phyloP scores from a whole-genome alignment of 2,797 vertebrate genomes.

The Sparus aurata region DNA sequence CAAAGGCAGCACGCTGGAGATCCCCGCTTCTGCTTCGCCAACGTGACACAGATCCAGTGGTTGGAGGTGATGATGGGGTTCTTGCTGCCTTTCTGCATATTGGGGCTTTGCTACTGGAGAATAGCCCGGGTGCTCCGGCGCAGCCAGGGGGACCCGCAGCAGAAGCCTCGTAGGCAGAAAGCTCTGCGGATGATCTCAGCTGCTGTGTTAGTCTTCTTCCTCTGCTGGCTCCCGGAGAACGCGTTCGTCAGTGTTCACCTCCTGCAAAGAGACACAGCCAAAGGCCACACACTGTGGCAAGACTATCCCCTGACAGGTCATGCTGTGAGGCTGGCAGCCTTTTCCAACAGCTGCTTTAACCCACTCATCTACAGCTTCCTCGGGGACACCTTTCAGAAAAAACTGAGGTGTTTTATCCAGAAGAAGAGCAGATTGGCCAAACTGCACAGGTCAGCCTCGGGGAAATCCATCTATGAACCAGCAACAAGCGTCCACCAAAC shows the following conservation, averaged over 20 bases:
- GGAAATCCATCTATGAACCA: slow-evolving; percentile 14
- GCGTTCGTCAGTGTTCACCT: slow-evolving; percentile 91
- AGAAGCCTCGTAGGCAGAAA: slow-evolving; percentile 86
- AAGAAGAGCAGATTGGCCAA: slow-evolving; percentile 84
- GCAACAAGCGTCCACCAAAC: neutral
- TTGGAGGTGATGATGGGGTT: slow-evolving; percentile 93
- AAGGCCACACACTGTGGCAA: slow-evolving; percentile 86
- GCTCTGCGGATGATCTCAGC: slow-evolving; percentile 92
- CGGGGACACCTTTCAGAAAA: slow-evolving; percentile 91
- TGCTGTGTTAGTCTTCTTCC: slow-evolving; percentile 92
- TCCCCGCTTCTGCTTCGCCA: slow-evolving; percentile 92
- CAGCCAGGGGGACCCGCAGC: slow-evolving; percentile 77
- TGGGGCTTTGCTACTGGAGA: slow-evolving; percentile 91
- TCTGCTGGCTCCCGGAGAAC: slow-evolving; percentile 95
- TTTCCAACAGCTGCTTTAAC: slow-evolving; percentile 95
- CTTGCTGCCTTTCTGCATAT: slow-evolving; percentile 90
- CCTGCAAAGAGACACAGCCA: slow-evolving; percentile 80
- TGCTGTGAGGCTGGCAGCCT: slow-evolving; percentile 92
- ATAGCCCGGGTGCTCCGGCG: slow-evolving; percentile 85
- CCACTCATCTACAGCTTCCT: slow-evolving; percentile 95
- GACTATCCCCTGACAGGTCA: slow-evolving; percentile 91
- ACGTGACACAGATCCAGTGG: slow-evolving; percentile 93
- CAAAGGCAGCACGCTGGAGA: slow-evolving; percentile 89
- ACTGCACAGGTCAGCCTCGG: slow-evolving; percentile 72
- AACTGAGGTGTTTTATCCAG: slow-evolving; percentile 88